Percentiles rank a stretch among this genome's conserved stretches.
These are phyloP conservation scores for Agrypnus murinus DNA, from an alignment of 2,888 invertebrate genomes.

Conservation along the genomic window DNA sequence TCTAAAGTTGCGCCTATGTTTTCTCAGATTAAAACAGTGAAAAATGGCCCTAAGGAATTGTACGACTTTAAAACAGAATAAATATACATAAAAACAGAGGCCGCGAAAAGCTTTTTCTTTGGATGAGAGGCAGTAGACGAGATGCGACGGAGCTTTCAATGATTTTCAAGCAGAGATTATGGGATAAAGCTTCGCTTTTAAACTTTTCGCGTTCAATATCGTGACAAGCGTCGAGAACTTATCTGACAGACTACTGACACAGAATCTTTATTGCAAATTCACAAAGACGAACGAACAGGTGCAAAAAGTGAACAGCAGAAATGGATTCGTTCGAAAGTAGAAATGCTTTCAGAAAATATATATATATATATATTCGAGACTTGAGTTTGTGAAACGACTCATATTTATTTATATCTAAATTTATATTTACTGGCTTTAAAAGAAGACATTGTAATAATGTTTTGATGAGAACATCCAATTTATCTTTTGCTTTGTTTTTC, in stretches of 20 bases:
- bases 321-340: constrained; percentile 20
- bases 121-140: constrained; percentile 35
- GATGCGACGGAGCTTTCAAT: constrained; percentile 48
- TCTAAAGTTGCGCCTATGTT: constrained; percentile 15
- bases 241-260: constrained; percentile 49
- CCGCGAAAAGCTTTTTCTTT: constrained; percentile 41
- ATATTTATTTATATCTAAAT: too few species aligned
- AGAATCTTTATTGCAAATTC: constrained; percentile 47
- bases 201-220: constrained; percentile 49
- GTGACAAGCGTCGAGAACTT: constrained; percentile 49
- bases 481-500: too few species aligned
- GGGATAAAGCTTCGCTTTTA: constrained; percentile 50
- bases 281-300: constrained; percentile 39
- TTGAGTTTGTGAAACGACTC: neutral
- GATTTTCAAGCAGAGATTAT: constrained; percentile 49
- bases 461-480: too few species aligned
- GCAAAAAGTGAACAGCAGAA: constrained; percentile 29
- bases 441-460: too few species aligned
- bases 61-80: constrained; percentile 33
- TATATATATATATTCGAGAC: neutral
- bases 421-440: too few species aligned
- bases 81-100: constrained; percentile 39
- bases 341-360: constrained; percentile 5
- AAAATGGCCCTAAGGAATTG: constrained; percentile 25
- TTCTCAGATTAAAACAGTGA: constrained; percentile 30